Evolutionary conservation across 2,888 invertebrate species (phyloP).

Genomic region (Lepetodrilus schrolli): DNA sequence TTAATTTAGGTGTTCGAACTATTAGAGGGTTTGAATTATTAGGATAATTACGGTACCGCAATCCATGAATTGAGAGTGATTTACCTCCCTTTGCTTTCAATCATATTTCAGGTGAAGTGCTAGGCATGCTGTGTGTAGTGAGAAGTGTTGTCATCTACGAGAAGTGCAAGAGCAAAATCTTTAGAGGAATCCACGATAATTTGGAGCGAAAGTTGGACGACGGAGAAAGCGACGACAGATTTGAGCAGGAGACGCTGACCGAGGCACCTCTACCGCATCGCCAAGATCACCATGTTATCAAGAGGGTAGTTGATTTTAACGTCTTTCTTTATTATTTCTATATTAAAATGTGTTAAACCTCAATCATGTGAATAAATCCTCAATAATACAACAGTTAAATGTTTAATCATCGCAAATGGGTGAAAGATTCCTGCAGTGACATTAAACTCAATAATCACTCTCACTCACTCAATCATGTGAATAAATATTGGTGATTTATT

Average conservation of each 20-base stretch:
- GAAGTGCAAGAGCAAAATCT: slow-evolving; percentile 67
- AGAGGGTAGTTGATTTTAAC: too few species aligned
- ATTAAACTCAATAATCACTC: too few species aligned
- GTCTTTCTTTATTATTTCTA: too few species aligned
- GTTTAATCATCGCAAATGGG: too few species aligned
- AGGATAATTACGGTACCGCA: background rate
- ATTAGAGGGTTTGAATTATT: background rate
- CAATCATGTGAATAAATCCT: too few species aligned
- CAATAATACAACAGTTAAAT: too few species aligned
- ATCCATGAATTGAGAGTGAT: background rate
- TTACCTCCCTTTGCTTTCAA: background rate
- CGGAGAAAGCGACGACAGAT: slow-evolving; percentile 40
- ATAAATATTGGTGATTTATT: too few species aligned
- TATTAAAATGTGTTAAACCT: too few species aligned
- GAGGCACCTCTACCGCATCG: slow-evolving; percentile 52
- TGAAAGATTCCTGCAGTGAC: too few species aligned
- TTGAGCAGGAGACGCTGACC: slow-evolving; percentile 56
- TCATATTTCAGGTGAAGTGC: slow-evolving; percentile 73
- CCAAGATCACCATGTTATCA: too few species aligned
- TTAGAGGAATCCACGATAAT: slow-evolving; percentile 75
- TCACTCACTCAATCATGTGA: too few species aligned
- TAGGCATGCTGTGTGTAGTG: slow-evolving; percentile 75
- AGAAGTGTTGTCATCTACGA: slow-evolving; percentile 74
- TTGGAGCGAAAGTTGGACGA: slow-evolving; percentile 73
- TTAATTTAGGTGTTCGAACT: background rate